These are phyloP conservation scores for Pseudopleuronectes americanus DNA, from an alignment of 2,797 vertebrate genomes.

Conservation along the genomic window DNA sequence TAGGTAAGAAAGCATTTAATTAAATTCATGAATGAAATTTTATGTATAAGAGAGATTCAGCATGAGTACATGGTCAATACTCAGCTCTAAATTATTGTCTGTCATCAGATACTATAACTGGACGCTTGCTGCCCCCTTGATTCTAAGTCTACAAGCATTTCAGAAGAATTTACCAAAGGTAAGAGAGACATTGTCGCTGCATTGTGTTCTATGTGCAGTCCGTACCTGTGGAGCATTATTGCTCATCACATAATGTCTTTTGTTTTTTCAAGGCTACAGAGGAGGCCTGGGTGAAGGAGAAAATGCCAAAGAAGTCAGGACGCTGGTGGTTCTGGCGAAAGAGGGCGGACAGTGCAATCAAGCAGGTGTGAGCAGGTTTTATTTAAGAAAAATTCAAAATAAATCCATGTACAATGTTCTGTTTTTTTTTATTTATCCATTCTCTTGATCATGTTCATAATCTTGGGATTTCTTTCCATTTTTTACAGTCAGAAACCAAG, in stretches of 20 bases:
- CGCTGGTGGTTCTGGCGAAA: constrained; percentile 99
- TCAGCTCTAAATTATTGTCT: constrained; percentile 9
- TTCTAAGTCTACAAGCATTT: constrained; percentile 97
- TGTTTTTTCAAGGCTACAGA: constrained; percentile 88
- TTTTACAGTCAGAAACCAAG: constrained; percentile 88
- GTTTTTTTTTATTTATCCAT: not conserved
- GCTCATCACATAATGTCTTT: not conserved
- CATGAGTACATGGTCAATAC: not conserved
- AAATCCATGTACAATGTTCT: not conserved
- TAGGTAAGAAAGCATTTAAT: constrained; percentile 79
- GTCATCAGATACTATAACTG: constrained; percentile 95
- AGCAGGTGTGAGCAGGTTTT: constrained; percentile 84
- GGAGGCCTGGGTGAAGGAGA: constrained; percentile 98
- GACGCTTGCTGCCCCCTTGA: constrained; percentile 95
- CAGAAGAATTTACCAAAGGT: constrained; percentile 99
- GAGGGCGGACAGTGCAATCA: constrained; percentile 91
- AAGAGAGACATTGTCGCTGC: not conserved
- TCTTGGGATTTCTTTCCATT: constrained; percentile 17
- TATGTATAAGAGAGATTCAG: not conserved
- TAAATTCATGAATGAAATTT: not conserved
- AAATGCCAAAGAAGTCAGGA: constrained; percentile 98
- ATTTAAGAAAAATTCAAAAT: not conserved
- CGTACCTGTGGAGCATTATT: not conserved
- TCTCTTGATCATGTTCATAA: not conserved
- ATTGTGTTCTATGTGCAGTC: not conserved